Base-by-base conservation (phyloP, 2,888 invertebrate species). In the Athalia rosae region DNA sequence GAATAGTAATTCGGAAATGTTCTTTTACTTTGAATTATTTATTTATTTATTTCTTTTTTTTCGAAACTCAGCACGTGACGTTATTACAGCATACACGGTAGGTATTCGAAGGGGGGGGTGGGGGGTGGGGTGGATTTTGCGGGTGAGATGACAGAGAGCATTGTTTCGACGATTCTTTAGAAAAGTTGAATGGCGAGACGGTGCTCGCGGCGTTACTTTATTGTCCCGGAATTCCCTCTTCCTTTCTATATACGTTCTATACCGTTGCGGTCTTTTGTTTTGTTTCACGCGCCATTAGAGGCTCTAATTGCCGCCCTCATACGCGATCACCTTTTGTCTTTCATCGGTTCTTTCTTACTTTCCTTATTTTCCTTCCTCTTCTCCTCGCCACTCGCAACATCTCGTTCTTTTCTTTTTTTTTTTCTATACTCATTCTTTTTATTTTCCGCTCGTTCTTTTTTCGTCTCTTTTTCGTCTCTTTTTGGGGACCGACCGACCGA, bases 231-330 rank as follows among this genome's bases (percentile, higher is more conserved):
- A 84, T 86, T 84, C 83, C 83, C 84, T 28, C 28, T 28, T 28
- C 28, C 28, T 28, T 28, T 28, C 28, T 28, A 28, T 28, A 28
- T 28, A 28, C 28, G 28, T 28, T 28, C 28, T 28, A 28, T 28
- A 28, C 28, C 28, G 28, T 28, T 28, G 28, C 2, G 28, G 28
- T 85, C 87, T 86, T 87, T 88, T 88, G 85, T 88, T 88, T 87
- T 87, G 84, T 84, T 87, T 88, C 86, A 86, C 85, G 85, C 86
- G 83, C 87, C 87, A 89, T 89, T 89, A 88, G 88, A 87, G 84
- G 86, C 83, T 85, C 88, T 89, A 88, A 89, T 89, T 88, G 88
- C 86, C 86, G 86, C 50, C 50, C 85, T 86, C 86, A 87, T 88
- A 86, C 87, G 86, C 87, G 88, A 88, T 87, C 87, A 86, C 86